These are phyloP conservation scores for Dolichallabes microphthalmus DNA, from an alignment of 2,113 vertebrate genomes.

Conservation along the genomic window DNA sequence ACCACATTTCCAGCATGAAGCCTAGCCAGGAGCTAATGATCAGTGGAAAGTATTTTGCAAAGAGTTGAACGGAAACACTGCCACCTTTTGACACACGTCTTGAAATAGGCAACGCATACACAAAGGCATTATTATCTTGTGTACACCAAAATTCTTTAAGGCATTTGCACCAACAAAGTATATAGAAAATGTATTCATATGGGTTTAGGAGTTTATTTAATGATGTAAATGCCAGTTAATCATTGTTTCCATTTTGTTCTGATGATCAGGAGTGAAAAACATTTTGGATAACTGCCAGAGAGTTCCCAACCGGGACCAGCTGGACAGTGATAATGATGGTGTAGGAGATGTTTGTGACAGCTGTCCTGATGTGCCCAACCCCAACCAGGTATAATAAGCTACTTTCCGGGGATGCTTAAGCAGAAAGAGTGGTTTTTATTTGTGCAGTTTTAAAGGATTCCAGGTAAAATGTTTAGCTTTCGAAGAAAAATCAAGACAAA, in stretches of 20 bases:
- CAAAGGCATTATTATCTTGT: constrained; percentile 34
- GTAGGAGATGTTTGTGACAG: constrained; percentile 96
- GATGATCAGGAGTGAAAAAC: constrained; percentile 84
- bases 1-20: constrained; percentile 65
- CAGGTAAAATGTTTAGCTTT: not conserved
- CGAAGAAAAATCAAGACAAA: not conserved
- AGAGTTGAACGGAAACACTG: constrained; percentile 59
- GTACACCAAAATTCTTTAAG: not conserved
- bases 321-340: constrained; percentile 85
- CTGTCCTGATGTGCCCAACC: constrained; percentile 88
- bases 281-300: constrained; percentile 90
- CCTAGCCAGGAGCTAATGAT: constrained; percentile 62
- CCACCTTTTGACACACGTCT: constrained; percentile 43
- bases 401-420: not conserved
- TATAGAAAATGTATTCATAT: not conserved
- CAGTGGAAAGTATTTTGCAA: constrained; percentile 71
- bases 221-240: not conserved
- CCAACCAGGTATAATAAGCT: constrained; percentile 83
- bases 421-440: constrained; percentile 11
- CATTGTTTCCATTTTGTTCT: not conserved
- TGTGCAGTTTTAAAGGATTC: not conserved
- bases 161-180: not conserved
- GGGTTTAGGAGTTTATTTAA: not conserved
- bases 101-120: constrained; percentile 40
- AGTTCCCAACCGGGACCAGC: constrained; percentile 83